Conservation (phyloP, 2,888 invertebrate genomes). For the Elaeidobius kamerunicus region DNA sequence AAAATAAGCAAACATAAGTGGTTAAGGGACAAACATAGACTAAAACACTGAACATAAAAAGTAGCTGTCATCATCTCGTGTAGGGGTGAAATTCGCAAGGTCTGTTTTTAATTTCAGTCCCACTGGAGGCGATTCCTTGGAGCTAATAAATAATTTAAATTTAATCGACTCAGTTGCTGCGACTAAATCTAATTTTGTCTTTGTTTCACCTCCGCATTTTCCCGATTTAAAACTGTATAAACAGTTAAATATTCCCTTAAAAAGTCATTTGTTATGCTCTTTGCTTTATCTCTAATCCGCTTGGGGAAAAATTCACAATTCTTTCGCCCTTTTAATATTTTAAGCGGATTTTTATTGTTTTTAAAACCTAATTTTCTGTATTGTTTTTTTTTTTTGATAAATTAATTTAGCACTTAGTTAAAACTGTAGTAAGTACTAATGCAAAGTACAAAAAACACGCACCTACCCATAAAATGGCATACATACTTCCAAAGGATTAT, state of each 20-base stretch:
- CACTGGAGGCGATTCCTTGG: slow-evolving; percentile 37
- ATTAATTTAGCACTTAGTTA: too few relatives aligned
- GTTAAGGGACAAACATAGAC: slow-evolving; percentile 17
- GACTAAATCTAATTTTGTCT: slow-evolving; percentile 33
- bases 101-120: slow-evolving; percentile 35
- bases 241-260: slow-evolving; percentile 29
- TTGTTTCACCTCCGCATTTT: slow-evolving; percentile 26
- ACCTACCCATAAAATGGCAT: too few relatives aligned
- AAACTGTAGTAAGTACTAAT: too few relatives aligned
- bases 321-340: slow-evolving; percentile 1
- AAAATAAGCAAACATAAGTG: too few relatives aligned
- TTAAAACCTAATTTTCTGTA: too few relatives aligned
- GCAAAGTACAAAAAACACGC: too few relatives aligned
- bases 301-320: slow-evolving; percentile 7
- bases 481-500: not conserved
- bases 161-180: slow-evolving; percentile 43
- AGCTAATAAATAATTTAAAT: slow-evolving; percentile 49
- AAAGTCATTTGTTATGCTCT: slow-evolving; percentile 28
- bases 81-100: slow-evolving; percentile 22
- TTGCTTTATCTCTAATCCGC: slow-evolving; percentile 21
- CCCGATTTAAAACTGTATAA: slow-evolving; percentile 27
- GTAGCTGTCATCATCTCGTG: slow-evolving; percentile 18
- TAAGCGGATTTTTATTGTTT: slow-evolving; percentile 4
- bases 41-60: slow-evolving; percentile 17
- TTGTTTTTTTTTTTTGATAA: too few relatives aligned